Evolutionary conservation across 2,797 vertebrate species (phyloP), one percentile per base, ranked within the genome.

Genomic region (Macropus fuliginosus): DNA sequence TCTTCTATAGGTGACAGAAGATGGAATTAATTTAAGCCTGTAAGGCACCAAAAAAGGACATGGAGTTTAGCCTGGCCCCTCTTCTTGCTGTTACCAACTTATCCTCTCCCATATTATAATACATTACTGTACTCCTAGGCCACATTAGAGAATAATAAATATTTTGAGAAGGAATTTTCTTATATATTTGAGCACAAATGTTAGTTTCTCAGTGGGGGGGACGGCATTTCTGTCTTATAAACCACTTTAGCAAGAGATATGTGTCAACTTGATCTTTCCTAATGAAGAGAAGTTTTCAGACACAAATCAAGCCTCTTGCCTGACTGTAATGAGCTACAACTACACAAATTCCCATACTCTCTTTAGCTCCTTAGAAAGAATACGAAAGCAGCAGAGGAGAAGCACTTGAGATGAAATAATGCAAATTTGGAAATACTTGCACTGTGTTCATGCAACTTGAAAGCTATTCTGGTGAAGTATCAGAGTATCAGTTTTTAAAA

Each of bases 321-420:
- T 97, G 96, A 95, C 94, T 94, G 96, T 96, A 95, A 91, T 91
- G 46, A 94, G 95, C 95, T 94, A 94, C 54, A 97, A n/a, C 55
- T 55, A 95, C 92, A 95, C 96, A 97, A 93, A 96, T 96, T 97
- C 97, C 97, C 98, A 98, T 91, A 98, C 92, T 90, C 97, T 95
- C 55, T 0, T 56, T 55, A 96, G 92, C n/a, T 56, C 96, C 52
- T 96, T 96, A 98, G 98, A 98, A 97, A 96, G 96, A 95, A 97
- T 95, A 96, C 96, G 96, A 97, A 97, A 96, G 92, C 94, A 96
- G 93, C 97, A 96, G 97, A 81, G 97, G 97, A 97, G 95, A 96
- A 97, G 96, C 94, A 96, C 74, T 59, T 92, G 91, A 95, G 14
- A 96, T 92, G 94, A 97, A 98, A 97, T 94, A 94, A 97, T 56